Evolutionary conservation across 2,888 invertebrate species (phyloP), one percentile per base, ranked within the genome.

Genomic region (Ophion ellenae): DNA sequence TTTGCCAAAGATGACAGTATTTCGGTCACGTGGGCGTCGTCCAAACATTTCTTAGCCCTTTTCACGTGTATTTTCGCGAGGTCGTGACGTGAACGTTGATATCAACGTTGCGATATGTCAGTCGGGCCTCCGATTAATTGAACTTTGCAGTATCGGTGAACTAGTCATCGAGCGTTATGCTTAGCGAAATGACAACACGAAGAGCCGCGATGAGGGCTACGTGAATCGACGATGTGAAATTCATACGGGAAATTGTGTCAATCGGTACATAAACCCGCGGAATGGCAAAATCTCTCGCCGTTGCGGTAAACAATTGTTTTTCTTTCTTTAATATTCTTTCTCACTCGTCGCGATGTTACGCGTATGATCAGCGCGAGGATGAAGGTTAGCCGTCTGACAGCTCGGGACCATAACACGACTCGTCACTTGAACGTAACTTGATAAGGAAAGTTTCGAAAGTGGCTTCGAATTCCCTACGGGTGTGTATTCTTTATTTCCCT

Each of bases 341-440:
- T 32, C n/a, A 61, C 40, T 53, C 24, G 53, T 61, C 64, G 32
- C 17, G 36, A 66, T 10, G 32, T 36, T 59, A 53, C 24, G n/a
- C 36, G 17, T 36, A n/a, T 57, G 14, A 24, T 28, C 20, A 32
- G 47, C 32, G 40, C 67, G 47, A 74, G 67, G 14, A 86, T 83
- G 86, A 81, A 83, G 86, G 83, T 86, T 86, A 86, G 63, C 28
- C 76, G 76, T 81, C 45, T 73, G 77, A 76, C 67, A 61, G 61
- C 40, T 47, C 53, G 74, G 63, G 59, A 57, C 28, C 53, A 81
- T 36, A 45, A 24, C 32, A 81, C 76, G 28, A 71, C 47, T 71
- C 75, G 45, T 76, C 28, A 45, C 36, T 81, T 45, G 71, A 84
- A 53, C 47, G 77, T 79, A 70, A 83, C 79, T 81, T 73, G 80